Conservation (phyloP, 2,888 invertebrate species). For the Shargacucullia verbasci region DNA sequence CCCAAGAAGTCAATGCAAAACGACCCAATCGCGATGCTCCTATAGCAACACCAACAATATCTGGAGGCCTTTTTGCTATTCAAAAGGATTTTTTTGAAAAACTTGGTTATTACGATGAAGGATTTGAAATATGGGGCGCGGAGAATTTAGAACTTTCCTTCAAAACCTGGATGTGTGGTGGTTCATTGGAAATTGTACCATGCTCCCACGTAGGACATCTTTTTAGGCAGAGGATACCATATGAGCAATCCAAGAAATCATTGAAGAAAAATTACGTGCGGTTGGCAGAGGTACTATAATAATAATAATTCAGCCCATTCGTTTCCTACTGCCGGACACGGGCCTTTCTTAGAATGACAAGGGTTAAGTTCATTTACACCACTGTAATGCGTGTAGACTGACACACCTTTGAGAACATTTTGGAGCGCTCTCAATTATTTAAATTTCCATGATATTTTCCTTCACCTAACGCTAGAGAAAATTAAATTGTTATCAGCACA, state of each 20-base stretch:
- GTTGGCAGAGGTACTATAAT: constrained; percentile 92
- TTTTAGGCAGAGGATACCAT: constrained; percentile 97
- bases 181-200: constrained; percentile 98
- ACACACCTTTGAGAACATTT: too few species aligned
- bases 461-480: too few species aligned
- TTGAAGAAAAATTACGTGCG: constrained; percentile 97
- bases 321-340: too few species aligned
- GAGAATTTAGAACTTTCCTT: constrained; percentile 99
- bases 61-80: constrained; percentile 98
- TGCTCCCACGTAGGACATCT: constrained; percentile 99
- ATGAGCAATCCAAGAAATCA: constrained; percentile 96
- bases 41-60: constrained; percentile 98
- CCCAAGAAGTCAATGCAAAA: constrained; percentile 92
- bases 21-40: constrained; percentile 94
- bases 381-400: too few species aligned
- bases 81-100: constrained; percentile 96
- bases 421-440: too few species aligned
- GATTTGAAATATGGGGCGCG: constrained; percentile 99
- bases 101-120: constrained; percentile 98
- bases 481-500: too few species aligned
- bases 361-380: too few species aligned
- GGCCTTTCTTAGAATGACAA: too few species aligned
- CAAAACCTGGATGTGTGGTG: constrained; percentile 99
- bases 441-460: too few species aligned
- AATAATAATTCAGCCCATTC: too few species aligned